Base-by-base conservation (phyloP, 2,113 vertebrate species). In the Ariopsis seemanni region DNA sequence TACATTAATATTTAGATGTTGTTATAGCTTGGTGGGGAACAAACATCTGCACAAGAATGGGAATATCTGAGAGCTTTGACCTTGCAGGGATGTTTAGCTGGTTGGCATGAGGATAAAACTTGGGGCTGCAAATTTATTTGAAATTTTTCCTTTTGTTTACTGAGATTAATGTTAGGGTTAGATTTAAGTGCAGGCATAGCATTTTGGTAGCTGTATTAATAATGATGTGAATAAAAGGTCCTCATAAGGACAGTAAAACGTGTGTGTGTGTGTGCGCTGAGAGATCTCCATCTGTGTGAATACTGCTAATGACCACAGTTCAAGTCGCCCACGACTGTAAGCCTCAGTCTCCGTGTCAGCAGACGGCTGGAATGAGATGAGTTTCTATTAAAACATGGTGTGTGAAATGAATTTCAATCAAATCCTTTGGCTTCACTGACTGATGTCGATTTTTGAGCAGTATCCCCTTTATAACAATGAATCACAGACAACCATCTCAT, bases 371-470 rank as follows among this genome's bases (percentile, higher is more conserved):
- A 65, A 86, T 89, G 77, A 89, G 77, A 60, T 22, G 42, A 62
- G 60, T 55, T 82, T 74, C 52, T 89, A 80, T 89, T 82, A 81
- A 82, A 69, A 60, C 25, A 58, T 79, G 22, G 86, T 75, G 86
- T 85, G 83, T 89, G 83, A 53, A 82, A 25, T 85, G 83, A 89
- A 89, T 89, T 85, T 82, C 58, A 89, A 87, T 69, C 2, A 30
- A 53, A 75, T 34, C 34, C 30, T 82, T 27, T 52, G 78, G 48
- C 11, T 27, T 57, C 86, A 75, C 30, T 77, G 52, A 77, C 34
- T 77, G 0, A 60, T 22, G 63, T 57, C 42, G 12, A 80, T 80
- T n/a, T 57, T 30, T 58, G 2, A 83, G 7, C 30, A 62, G 50
- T 62, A 63, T 22, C 22, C 7, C 25, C 14, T 52, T 17, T 2